Percentiles rank a stretch among this genome's conserved stretches.
Conservation (phyloP, 2,797 vertebrate species). For the Protonibea diacanthus region DNA sequence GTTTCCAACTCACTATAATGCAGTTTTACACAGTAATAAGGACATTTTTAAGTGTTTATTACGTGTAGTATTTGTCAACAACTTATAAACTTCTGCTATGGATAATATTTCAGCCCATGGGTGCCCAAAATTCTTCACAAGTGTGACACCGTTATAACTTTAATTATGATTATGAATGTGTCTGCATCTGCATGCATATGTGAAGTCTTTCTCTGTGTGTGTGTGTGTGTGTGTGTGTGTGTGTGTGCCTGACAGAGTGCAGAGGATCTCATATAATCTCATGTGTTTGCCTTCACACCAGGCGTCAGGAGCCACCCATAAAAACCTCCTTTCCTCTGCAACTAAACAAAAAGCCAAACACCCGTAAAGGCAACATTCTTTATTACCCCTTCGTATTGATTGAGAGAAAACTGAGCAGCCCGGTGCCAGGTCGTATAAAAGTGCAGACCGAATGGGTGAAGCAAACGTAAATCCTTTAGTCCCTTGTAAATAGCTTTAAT, state of each 20-base stretch:
- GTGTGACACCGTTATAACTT: not conserved
- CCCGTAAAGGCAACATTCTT: conserved; percentile 76
- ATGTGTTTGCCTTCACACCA: conserved; percentile 67
- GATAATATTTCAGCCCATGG: not conserved
- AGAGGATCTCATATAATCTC: conserved; percentile 60
- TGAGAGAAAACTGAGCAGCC: conserved; percentile 78
- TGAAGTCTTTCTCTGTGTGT: not conserved
- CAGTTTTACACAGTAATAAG: not conserved
- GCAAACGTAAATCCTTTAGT: conserved; percentile 85
- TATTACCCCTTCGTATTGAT: conserved; percentile 83
- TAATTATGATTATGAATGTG: not conserved
- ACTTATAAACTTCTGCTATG: not conserved
- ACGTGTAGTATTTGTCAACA: not conserved
- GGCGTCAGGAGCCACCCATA: conserved; percentile 72
- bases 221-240: not conserved
- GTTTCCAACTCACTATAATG: not conserved
- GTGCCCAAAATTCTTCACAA: not conserved
- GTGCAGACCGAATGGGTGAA: conserved; percentile 72
- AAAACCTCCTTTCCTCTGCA: conserved; percentile 69
- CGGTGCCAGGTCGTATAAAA: conserved; percentile 84
- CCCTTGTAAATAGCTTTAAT: conserved; percentile 90
- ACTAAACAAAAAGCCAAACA: conserved; percentile 74
- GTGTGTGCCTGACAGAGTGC: conserved; percentile 16
- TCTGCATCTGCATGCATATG: not conserved
- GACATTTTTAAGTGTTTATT: not conserved